phyloP scores from a whole-genome alignment of 2,113 vertebrate genomes.

The Gymnorhina tibicen region DNA sequence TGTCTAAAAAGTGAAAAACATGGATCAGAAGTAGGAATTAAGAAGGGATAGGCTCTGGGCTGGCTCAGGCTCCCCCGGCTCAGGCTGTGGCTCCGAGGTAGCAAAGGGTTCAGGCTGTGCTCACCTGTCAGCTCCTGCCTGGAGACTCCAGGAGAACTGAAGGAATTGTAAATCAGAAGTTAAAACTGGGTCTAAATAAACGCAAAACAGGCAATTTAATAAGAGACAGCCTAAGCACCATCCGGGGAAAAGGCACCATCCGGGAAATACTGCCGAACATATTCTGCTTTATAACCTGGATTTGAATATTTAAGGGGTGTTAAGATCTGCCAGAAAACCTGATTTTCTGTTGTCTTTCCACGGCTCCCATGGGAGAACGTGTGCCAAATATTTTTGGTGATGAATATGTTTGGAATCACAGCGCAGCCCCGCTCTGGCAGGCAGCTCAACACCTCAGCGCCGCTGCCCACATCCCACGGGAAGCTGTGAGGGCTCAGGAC shows the following conservation, averaged over 20 bases:
- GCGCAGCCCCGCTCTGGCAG: not conserved
- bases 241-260: rapidly evolving
- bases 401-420: not conserved
- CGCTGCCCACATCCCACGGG: rapidly evolving
- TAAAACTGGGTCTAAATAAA: not conserved
- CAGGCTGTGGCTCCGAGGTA: not conserved
- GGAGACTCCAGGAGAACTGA: not conserved
- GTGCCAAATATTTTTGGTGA: not conserved
- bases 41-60: not conserved
- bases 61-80: not conserved
- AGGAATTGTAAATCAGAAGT: not conserved
- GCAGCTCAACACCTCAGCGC: not conserved
- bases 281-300: too few species aligned
- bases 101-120: not conserved
- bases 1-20: not conserved
- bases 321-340: not conserved
- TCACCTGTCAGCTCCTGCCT: not conserved
- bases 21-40: not conserved
- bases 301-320: not conserved
- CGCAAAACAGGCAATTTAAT: rapidly evolving
- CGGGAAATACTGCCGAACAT: not conserved
- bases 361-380: rapidly evolving
- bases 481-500: not conserved
- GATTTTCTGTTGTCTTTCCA: rapidly evolving
- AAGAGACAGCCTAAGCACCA: not conserved